Evolutionary conservation across 2,888 invertebrate genomes (phyloP).

Genomic region (Bombylius discolor): DNA sequence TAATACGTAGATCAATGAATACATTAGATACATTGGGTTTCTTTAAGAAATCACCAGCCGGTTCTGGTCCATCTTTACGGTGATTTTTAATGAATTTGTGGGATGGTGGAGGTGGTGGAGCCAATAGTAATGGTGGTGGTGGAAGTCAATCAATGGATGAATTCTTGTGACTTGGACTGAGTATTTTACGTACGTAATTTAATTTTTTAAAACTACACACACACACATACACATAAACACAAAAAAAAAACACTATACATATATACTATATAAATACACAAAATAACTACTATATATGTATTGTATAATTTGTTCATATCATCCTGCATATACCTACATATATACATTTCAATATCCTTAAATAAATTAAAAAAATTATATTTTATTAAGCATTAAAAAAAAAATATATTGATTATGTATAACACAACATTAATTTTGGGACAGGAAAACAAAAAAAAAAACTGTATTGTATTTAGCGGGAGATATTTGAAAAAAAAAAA

Average conservation of each 20-base stretch:
- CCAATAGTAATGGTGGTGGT: conserved; percentile 9
- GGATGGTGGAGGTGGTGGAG: not conserved
- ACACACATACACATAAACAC: not conserved
- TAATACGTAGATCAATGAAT: conserved; percentile 54
- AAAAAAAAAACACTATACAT: too few relatives aligned
- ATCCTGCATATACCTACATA: too few relatives aligned
- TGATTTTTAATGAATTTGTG: not conserved
- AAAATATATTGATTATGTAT: too few relatives aligned
- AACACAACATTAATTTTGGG: too few relatives aligned
- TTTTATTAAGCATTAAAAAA: too few relatives aligned
- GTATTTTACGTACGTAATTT: conserved; percentile 4
- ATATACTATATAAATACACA: not conserved
- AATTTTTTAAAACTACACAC: not conserved
- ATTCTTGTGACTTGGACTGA: conserved; percentile 12
- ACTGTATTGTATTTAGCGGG: too few relatives aligned
- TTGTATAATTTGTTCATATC: too few relatives aligned
- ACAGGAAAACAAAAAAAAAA: too few relatives aligned
- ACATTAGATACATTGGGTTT: conserved; percentile 63
- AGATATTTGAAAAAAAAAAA: too few relatives aligned
- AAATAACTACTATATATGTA: too few relatives aligned
- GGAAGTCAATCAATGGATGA: conserved; percentile 12
- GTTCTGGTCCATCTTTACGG: not conserved
- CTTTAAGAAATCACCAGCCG: conserved; percentile 12
- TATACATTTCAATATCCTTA: too few relatives aligned
- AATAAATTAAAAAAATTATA: too few relatives aligned